Percentiles rank a stretch among this genome's conserved stretches.
Conservation (phyloP, 2,113 vertebrate species). For the Pterocles gutturalis region DNA sequence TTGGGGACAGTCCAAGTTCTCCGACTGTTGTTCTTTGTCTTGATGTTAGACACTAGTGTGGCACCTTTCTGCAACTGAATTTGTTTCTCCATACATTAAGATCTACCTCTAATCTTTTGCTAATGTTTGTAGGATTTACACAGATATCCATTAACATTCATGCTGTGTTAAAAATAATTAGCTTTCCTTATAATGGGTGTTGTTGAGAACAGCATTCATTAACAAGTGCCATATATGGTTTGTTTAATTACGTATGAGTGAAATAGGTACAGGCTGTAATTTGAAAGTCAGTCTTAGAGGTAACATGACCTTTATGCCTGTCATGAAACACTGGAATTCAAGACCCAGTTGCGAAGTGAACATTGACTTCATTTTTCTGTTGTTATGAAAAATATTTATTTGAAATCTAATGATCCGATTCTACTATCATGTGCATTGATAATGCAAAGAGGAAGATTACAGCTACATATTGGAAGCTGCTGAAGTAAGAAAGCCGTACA, state of each 20-base stretch:
- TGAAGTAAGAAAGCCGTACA: background rate
- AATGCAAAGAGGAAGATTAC: background rate
- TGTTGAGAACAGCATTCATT: background rate
- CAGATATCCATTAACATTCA: slow-evolving; percentile 30
- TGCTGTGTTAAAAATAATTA: slow-evolving; percentile 52
- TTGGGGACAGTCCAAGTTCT: slow-evolving; percentile 13
- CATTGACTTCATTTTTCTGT: background rate
- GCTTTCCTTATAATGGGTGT: background rate
- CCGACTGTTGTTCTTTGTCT: background rate
- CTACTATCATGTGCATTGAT: background rate
- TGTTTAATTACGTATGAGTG: background rate
- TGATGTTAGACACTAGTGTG: slow-evolving; percentile 25
- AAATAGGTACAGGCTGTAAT: background rate
- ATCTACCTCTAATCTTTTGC: slow-evolving; percentile 11
- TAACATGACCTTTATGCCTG: background rate
- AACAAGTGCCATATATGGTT: background rate
- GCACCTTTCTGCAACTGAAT: background rate
- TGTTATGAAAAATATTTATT: background rate
- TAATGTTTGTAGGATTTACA: background rate
- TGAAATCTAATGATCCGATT: background rate
- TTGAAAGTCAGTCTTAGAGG: background rate
- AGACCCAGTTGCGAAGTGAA: background rate
- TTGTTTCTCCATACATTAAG: background rate
- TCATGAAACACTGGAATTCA: background rate
- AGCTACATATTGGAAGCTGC: background rate